These are phyloP conservation scores for Drosophila fuyamai DNA, from an alignment of 1,140 invertebrate species.

Conservation along the genomic window DNA sequence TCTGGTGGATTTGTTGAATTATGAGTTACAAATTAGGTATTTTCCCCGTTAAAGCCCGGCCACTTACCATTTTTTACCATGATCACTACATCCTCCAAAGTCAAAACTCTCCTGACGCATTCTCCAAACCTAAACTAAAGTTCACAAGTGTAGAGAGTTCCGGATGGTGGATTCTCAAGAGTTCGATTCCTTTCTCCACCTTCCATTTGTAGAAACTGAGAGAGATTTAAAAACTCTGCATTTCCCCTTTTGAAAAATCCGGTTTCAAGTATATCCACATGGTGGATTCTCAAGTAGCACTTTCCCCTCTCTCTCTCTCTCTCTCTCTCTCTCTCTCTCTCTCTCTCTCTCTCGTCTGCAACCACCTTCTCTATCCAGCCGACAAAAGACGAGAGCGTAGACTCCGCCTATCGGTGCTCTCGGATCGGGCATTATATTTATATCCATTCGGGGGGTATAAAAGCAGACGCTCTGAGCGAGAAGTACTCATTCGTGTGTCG, in stretches of 20 bases:
- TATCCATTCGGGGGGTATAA: conserved; percentile 16
- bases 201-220: too few relatives aligned
- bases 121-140: too few relatives aligned
- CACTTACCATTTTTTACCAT: too few relatives aligned
- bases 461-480: conserved; percentile 5
- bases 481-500: conserved; percentile 2
- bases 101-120: too few relatives aligned
- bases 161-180: neutral
- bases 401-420: conserved; percentile 20
- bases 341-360: neutral
- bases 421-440: neutral
- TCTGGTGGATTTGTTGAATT: too few relatives aligned
- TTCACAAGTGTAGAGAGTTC: neutral
- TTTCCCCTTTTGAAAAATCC: conserved; percentile 5
- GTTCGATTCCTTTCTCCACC: too few relatives aligned
- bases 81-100: too few relatives aligned
- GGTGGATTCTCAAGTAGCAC: neutral
- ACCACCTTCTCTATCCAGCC: conserved; percentile 7
- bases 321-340: neutral
- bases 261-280: conserved; percentile 8
- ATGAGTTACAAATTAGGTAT: too few relatives aligned
- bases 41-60: too few relatives aligned
- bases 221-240: neutral
- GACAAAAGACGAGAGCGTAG: conserved; percentile 10
- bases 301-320: conserved; percentile 7